A percentile compares a stretch with the other conserved stretches of the same genome.
Evolutionary conservation across 2,797 vertebrate species (phyloP).

Genomic region (Yasuhikotakia modesta): DNA sequence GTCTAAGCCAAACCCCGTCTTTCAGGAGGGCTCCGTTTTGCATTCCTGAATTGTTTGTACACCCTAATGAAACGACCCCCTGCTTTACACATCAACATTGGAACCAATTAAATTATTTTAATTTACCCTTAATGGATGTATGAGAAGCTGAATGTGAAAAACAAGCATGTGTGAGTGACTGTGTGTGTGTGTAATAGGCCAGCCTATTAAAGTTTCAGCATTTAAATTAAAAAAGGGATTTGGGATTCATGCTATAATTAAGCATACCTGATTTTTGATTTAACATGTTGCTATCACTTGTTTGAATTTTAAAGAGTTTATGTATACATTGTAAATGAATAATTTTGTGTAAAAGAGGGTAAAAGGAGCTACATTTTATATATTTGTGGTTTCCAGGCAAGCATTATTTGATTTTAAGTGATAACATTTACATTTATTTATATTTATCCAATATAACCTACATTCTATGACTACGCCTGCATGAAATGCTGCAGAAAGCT

Average conservation of each 20-base stretch:
- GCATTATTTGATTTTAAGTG: neutral
- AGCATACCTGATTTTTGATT: slow-evolving; percentile 73
- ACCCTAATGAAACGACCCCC: slow-evolving; percentile 1
- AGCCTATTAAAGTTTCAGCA: slow-evolving; percentile 63
- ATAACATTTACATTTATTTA: neutral
- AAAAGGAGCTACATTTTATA: slow-evolving; percentile 78
- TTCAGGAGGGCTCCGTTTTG: slow-evolving; percentile 22
- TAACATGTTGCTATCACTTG: slow-evolving; percentile 83
- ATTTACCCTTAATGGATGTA: slow-evolving; percentile 20
- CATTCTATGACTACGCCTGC: neutral
- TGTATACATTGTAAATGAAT: slow-evolving; percentile 98
- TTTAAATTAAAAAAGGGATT: slow-evolving; percentile 46
- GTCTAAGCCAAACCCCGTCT: slow-evolving; percentile 32
- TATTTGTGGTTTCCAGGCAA: slow-evolving; percentile 4
- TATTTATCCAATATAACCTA: neutral
- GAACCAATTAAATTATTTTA: too few species aligned
- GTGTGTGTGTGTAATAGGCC: too few species aligned
- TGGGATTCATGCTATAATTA: slow-evolving; percentile 68
- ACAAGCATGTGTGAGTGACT: slow-evolving; percentile 38
- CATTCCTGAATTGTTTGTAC: slow-evolving; percentile 34
- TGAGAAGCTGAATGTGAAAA: slow-evolving; percentile 31
- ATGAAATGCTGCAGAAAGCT: neutral
- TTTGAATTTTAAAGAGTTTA: slow-evolving; percentile 94
- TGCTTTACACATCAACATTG: neutral
- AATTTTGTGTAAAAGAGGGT: slow-evolving; percentile 93